Base-by-base conservation (phyloP, 2,888 invertebrate genomes). In the Luperina testacea region DNA sequence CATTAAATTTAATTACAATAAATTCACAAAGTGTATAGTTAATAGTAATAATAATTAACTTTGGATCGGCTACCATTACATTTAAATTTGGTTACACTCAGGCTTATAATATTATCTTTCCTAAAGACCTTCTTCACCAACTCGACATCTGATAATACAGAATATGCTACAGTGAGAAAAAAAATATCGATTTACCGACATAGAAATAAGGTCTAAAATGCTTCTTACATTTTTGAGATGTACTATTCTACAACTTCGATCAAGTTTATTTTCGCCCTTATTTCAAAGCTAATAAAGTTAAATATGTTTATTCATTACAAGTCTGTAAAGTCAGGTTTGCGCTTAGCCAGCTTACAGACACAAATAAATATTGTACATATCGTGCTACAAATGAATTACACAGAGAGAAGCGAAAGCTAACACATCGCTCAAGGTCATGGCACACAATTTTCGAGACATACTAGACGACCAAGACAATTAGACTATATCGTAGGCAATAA, bases 391-490 rank as follows among this genome's bases (percentile, higher is more conserved):
- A n/a, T 68, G 61, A 74, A 71, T 20, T 73, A 75, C 27, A 45
- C 67, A 57, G 42, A 63, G 42, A 75, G 63, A 77, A 80, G 78
- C 71, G 9, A 75, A 80, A 82, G 77, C 65, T 65, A 80, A 74
- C 9, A 75, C 72, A 72, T 85, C 81, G 79, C 77, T 75, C 75
- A 69, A 59, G 53, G 65, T 77, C 75, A 86, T 82, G 88, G 84
- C 84, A 87, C 81, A 78, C 78, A 20, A 13, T 71, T 68, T 75
- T 72, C 59, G 64, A 83, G 65, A 85, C 63, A 63, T 57, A 59
- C 57, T 59, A 59, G n/a, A 59, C n/a, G 57, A 11, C 5, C n/a
- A n/a, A 59, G n/a, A n/a, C 57, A 57, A 57, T 24, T 59, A 11
- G n/a, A 57, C 24, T 24, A 57, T 57, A 11, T 57, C n/a, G 11